Percentiles rank a stretch among this genome's conserved stretches.
Conservation (phyloP, 2,113 vertebrate species). For the Cyanocitta stelleri region DNA sequence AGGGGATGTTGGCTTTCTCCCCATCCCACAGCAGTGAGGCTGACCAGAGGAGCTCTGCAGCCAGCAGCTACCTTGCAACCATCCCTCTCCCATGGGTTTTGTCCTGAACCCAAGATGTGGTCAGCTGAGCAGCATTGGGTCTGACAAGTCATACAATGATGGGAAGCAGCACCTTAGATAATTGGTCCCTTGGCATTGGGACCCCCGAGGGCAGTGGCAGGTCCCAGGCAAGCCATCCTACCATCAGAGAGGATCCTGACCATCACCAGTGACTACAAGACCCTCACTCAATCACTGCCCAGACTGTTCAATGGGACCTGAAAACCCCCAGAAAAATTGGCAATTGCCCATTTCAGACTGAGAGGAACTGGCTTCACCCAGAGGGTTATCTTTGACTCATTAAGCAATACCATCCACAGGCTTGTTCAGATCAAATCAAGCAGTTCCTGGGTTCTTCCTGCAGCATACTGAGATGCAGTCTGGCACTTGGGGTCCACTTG, state of each 20-base stretch:
- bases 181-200: neutral
- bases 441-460: neutral
- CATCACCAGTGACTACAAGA: neutral
- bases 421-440: neutral
- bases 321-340: neutral
- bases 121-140: fast-evolving
- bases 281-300: neutral
- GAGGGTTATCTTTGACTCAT: neutral
- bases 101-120: fast-evolving
- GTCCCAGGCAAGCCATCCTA: neutral
- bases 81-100: neutral
- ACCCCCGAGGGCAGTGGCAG: fast-evolving
- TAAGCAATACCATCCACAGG: neutral
- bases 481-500: slow-evolving; percentile 3
- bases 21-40: neutral
- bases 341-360: neutral
- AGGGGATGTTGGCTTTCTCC: neutral
- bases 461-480: neutral
- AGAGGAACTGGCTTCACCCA: neutral
- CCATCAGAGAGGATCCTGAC: neutral
- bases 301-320: neutral
- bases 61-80: neutral
- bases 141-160: fast-evolving
- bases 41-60: neutral
- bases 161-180: neutral